phyloP scores from a whole-genome alignment of 2,888 invertebrate genomes.

The Eretmocerus hayati region DNA sequence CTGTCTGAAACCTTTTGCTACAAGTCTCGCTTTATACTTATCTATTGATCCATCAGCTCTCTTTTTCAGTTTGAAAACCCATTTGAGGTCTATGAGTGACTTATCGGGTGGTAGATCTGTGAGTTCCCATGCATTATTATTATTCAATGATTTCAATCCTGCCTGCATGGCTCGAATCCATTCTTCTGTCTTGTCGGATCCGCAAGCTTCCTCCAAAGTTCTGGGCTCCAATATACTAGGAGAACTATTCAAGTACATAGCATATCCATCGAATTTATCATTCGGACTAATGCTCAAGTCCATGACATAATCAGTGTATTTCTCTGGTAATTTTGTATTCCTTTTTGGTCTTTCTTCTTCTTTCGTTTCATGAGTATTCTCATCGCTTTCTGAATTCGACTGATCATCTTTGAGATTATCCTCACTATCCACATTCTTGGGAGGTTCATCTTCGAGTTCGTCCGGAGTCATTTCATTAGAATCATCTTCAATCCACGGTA shows the following conservation, averaged over 20 bases:
- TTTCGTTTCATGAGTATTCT: not conserved
- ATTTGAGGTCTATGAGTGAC: slow-evolving; percentile 7
- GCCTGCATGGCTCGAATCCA: not conserved
- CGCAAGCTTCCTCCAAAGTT: not conserved
- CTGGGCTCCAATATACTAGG: not conserved
- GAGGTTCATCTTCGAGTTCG: not conserved
- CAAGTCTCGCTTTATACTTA: slow-evolving; percentile 12
- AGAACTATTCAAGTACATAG: too few species aligned
- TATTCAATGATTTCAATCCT: not conserved
- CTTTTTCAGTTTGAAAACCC: slow-evolving; percentile 12
- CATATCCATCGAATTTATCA: too few species aligned
- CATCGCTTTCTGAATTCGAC: not conserved
- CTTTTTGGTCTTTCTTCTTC: not conserved
- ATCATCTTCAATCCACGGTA: not conserved
- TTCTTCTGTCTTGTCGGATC: not conserved
- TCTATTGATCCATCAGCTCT: slow-evolving; percentile 8
- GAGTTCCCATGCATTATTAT: not conserved
- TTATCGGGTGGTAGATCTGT: slow-evolving; percentile 3
- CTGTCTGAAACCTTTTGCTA: slow-evolving; percentile 15
- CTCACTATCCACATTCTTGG: not conserved
- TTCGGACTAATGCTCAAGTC: not conserved
- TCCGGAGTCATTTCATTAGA: not conserved
- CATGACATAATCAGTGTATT: not conserved
- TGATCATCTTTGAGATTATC: not conserved
- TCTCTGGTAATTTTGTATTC: not conserved